Percentiles rank a stretch among this genome's conserved stretches.
Evolutionary conservation across 2,888 invertebrate genomes (phyloP).

Genomic region (Drosophila maculinotata): DNA sequence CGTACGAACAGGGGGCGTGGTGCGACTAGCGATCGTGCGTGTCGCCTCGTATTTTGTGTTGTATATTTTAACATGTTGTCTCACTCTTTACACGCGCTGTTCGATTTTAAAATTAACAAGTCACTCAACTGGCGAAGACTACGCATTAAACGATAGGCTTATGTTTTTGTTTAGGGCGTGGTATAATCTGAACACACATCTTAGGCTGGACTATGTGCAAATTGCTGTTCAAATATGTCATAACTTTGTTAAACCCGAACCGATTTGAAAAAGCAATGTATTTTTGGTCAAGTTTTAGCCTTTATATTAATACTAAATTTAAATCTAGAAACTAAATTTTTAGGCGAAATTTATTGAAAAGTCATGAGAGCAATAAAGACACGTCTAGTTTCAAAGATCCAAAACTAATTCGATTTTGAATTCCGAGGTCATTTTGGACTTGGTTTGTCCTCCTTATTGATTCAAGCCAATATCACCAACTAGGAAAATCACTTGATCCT

Average conservation of each 20-base stretch:
- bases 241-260: background rate
- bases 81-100: constrained; percentile 41
- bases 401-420: too few species aligned
- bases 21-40: constrained; percentile 53
- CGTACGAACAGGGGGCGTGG: constrained; percentile 58
- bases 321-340: too few species aligned
- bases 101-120: constrained; percentile 62
- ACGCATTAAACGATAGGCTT: constrained; percentile 14
- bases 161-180: constrained; percentile 48
- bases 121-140: constrained; percentile 49
- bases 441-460: too few species aligned
- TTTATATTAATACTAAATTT: too few species aligned
- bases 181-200: constrained; percentile 19
- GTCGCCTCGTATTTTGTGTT: constrained; percentile 17
- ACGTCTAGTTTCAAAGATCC: too few species aligned
- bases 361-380: too few species aligned
- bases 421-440: too few species aligned
- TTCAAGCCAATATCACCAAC: background rate
- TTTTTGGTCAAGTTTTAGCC: too few species aligned
- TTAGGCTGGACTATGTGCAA: background rate
- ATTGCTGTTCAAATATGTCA: too few species aligned
- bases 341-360: too few species aligned
- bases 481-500: constrained; percentile 1
- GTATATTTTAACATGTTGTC: constrained; percentile 40
- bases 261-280: too few species aligned